phyloP scores from a whole-genome alignment of 2,113 vertebrate species.

The Acrocephalus arundinaceus region DNA sequence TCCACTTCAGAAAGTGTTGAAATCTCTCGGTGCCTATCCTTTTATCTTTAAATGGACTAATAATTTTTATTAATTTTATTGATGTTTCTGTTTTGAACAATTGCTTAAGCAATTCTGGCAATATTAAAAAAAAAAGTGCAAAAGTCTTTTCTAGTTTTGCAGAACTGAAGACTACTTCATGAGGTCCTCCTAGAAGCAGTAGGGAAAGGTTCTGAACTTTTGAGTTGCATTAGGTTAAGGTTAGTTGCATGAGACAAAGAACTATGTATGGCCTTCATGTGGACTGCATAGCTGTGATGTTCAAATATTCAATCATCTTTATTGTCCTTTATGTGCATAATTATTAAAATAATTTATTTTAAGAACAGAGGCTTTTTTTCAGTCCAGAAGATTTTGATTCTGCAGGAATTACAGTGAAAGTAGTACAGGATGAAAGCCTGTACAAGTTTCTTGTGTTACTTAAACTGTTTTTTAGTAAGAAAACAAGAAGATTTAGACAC shows the following conservation, averaged over 20 bases:
- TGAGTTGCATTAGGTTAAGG: not conserved
- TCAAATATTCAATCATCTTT: not conserved
- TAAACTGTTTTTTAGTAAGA: not conserved
- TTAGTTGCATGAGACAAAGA: not conserved
- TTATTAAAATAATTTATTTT: not conserved
- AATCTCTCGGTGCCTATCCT: not conserved
- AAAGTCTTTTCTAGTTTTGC: not conserved
- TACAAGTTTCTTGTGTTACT: not conserved
- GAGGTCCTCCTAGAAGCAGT: not conserved
- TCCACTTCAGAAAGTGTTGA: not conserved
- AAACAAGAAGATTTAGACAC: not conserved
- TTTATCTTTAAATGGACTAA: not conserved
- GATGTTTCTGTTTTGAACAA: not conserved
- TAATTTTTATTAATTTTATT: not conserved
- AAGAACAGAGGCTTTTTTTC: not conserved
- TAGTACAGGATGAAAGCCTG: not conserved
- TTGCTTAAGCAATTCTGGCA: not conserved
- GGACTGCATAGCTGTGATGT: not conserved
- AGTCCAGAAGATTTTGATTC: not conserved
- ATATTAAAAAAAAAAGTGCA: not conserved
- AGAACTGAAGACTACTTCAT: not conserved
- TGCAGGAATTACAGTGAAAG: not conserved
- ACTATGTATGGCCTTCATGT: not conserved
- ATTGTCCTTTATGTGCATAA: not conserved
- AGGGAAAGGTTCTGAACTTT: not conserved